Base-by-base conservation (phyloP, 92 coral and sea anemone genomes). In the Parazoanthus darwini region DNA sequence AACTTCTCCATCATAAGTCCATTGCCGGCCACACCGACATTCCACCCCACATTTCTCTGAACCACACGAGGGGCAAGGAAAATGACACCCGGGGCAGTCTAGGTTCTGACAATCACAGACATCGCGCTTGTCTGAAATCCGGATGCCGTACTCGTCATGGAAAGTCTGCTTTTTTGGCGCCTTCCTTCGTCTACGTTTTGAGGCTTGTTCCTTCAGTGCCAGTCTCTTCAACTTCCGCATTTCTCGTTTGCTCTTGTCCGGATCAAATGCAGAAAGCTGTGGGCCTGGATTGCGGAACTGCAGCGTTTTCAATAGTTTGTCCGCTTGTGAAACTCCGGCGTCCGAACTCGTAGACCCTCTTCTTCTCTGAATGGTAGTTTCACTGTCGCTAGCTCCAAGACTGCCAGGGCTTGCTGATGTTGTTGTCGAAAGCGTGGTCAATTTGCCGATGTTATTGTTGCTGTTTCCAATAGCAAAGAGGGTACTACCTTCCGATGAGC, bases 41-140 rank as follows among this genome's bases (percentile, higher is more conserved):
- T 97, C 99, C 20, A 95, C 93, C 4, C 99, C 99, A 77, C 99
- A 97, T 77, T 97, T 97, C 82, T 95, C 99, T 44, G 99, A 97
- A 8, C 99, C 98, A 88, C 99, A 97, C 4, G 99, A 94, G 20
- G 92, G 74, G 46, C 99, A 97, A 0, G 99, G 98, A 86, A 94
- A 95, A 79, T 97, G 99, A 33, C 99, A 97, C 0, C 99, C 99
- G 2, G 98, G 96, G 70, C 99, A 97, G 82, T 97, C 89, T 33
- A 84, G 72, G 78, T 96, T 93, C 76, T 97, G 99, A 86, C 99
- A 97, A 81, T 97, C 99, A 81, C 99, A 97, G 9, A 94, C 93
- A 88, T 97, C 99, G 70, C 88, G 88, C 58, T 92, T 91, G 81
- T 97, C 96, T 20, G 94, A 91, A 82, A 96, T 84, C 58, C 98